Base-by-base conservation (phyloP, 1,140 invertebrate genomes). In the Liolophura sinensis region DNA sequence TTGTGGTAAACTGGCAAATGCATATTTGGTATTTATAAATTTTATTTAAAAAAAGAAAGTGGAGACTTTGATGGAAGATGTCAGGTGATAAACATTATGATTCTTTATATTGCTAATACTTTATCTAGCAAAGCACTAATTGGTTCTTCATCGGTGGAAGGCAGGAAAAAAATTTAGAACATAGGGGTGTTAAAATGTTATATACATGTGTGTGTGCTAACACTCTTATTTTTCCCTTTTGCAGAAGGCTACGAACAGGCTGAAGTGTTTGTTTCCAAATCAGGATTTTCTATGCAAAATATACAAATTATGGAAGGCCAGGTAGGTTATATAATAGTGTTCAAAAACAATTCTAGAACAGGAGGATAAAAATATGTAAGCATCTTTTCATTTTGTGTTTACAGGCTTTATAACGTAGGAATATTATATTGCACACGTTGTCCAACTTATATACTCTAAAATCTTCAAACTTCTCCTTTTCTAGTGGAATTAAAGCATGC, bases 291-390 rank as follows among this genome's bases (percentile, higher is more conserved):
- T 50, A 48, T 73, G 15, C 74, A 75, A 58, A 74, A 81, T 54
- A 62, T 81, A 11, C 68, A 64, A 47, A 71, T 83, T 16, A 82
- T 77, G 71, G 80, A 82, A 65, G 80, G 81, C 25, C 78, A 82
- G 74, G 73, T 77, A 64, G 69, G 68, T 47, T 6, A 22, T 20
- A 48, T 16, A 62, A 20, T 46, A 22, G 18, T 16, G 15, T n/a
- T 31, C 20, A n/a, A 60, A 16, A 52, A 51, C 16, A 16, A 5
- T 24, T 57, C n/a, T 46, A 22, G 12, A 50, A 58, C 48, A 18
- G 6, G 14, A 57, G 11, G 20, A 48, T 31, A 56, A 12, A 31
- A 48, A 12, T 46, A n/a, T 64, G 16, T 24, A 18, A 18, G 27
- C n/a, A n/a, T n/a, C 48, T 25, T 54, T 64, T 11, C 15, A 24